These are phyloP conservation scores for Syngnathus rostellatus DNA, from an alignment of 2,797 vertebrate species.

Conservation along the genomic window DNA sequence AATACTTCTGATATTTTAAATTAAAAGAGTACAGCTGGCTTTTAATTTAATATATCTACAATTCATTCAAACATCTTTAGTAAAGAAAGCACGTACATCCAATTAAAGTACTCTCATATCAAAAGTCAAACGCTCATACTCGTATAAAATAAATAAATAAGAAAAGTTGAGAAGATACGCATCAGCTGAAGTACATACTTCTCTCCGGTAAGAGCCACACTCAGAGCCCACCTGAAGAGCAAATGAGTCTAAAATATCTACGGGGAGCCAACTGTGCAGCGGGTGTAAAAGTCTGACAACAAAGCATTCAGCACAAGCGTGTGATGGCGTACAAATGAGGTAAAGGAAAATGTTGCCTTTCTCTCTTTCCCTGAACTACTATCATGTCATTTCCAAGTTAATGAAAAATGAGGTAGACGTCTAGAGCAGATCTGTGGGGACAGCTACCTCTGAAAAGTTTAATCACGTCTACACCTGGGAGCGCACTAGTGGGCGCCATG, in stretches of 20 bases:
- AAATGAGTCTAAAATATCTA: background rate
- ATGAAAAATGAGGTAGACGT: conserved; percentile 1
- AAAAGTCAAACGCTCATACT: too few relatives aligned
- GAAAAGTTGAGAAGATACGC: background rate
- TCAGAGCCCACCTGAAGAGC: background rate
- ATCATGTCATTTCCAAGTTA: conserved; percentile 3
- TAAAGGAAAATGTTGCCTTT: conserved; percentile 2
- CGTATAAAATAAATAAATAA: too few relatives aligned
- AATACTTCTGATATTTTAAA: too few relatives aligned
- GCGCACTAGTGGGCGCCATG: conserved; percentile 1
- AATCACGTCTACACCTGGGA: conserved; percentile 5
- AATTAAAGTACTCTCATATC: too few relatives aligned
- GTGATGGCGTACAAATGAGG: background rate
- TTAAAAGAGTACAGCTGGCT: too few relatives aligned
- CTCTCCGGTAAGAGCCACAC: background rate
- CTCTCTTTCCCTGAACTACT: background rate
- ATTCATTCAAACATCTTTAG: too few relatives aligned
- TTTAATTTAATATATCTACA: too few relatives aligned
- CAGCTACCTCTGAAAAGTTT: conserved; percentile 6
- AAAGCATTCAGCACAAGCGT: background rate
- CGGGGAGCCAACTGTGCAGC: background rate
- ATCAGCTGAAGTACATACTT: background rate
- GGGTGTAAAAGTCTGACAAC: background rate
- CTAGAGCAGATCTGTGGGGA: conserved; percentile 1
- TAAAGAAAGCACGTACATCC: too few relatives aligned